Conservation (phyloP, 2,797 vertebrate genomes). For the Nyctalus aviator region DNA sequence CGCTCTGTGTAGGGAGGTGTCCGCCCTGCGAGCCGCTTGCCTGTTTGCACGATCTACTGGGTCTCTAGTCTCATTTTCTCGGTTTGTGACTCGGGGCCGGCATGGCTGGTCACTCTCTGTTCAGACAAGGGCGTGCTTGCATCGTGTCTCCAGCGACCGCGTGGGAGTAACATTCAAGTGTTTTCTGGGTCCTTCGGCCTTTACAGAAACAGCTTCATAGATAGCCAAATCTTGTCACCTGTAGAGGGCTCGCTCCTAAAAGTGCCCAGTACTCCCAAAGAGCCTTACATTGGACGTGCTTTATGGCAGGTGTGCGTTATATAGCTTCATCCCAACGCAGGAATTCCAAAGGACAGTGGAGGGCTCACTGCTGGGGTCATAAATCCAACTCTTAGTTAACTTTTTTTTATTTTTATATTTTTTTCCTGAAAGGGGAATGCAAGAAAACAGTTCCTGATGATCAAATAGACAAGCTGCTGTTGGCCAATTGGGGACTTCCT, state of each 20-base stretch:
- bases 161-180: no score
- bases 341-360: slow-evolving; percentile 8
- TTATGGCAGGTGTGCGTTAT: background rate
- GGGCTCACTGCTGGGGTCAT: background rate
- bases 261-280: background rate
- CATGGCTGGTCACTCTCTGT: background rate
- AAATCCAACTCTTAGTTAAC: slow-evolving; percentile 66
- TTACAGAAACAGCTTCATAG: background rate
- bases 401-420: slow-evolving; percentile 61
- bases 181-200: background rate
- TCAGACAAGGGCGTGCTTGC: background rate
- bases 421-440: slow-evolving; percentile 85
- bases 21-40: background rate
- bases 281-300: background rate
- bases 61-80: background rate
- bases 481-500: slow-evolving; percentile 97
- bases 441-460: slow-evolving; percentile 88
- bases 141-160: background rate
- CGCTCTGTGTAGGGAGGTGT: background rate
- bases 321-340: background rate
- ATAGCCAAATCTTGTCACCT: background rate
- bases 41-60: background rate
- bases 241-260: background rate
- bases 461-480: slow-evolving; percentile 91
- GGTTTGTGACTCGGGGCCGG: background rate